Conservation (phyloP, 2,888 invertebrate species). For the Clivina fossor region DNA sequence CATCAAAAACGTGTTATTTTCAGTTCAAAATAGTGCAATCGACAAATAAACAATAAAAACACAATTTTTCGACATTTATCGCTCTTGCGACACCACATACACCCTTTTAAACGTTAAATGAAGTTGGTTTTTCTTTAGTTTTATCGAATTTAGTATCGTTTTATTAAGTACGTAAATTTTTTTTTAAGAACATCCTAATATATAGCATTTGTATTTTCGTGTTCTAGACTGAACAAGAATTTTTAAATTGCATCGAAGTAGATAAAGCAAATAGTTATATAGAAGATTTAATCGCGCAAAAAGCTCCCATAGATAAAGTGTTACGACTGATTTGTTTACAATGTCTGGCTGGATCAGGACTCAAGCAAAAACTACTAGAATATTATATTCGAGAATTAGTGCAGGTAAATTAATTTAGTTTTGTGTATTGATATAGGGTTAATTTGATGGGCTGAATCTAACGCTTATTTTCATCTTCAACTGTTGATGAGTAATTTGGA, state of each 20-base stretch:
- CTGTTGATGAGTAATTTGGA: no score
- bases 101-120: no score
- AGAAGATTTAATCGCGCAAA: constrained; percentile 88
- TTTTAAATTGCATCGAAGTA: constrained; percentile 87
- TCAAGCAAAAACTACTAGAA: constrained; percentile 84
- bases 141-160: no score
- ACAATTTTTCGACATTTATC: no score
- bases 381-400: constrained; percentile 63
- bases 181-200: no score
- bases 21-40: no score
- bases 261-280: constrained; percentile 87
- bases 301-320: constrained; percentile 79
- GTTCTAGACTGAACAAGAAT: constrained; percentile 78
- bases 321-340: constrained; percentile 90
- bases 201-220: constrained; percentile 21
- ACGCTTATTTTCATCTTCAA: no score
- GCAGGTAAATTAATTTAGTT: constrained; percentile 48
- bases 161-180: no score
- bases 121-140: no score
- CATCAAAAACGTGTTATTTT: no score
- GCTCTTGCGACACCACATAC: no score
- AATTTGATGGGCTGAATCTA: constrained; percentile 5
- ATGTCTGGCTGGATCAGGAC: constrained; percentile 87
- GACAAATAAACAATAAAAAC: not conserved
- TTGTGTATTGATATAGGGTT: not conserved